A percentile compares a stretch with the other conserved stretches of the same genome.
Conservation (phyloP, 2,888 invertebrate species). For the Diloba caeruleocephala region DNA sequence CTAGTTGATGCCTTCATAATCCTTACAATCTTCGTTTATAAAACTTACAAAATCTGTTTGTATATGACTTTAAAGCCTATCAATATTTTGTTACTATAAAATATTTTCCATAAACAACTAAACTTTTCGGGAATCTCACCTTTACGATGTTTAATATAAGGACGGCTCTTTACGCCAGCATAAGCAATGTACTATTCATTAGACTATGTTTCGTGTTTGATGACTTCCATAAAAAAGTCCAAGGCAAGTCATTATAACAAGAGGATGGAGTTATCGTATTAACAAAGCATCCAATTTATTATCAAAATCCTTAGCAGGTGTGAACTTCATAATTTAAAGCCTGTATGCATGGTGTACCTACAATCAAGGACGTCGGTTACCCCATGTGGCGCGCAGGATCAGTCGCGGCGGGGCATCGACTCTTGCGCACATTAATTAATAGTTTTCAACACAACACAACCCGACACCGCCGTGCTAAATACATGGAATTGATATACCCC, state of each 20-base stretch:
- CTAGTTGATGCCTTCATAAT: too few relatives aligned
- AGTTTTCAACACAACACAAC: constrained; percentile 63
- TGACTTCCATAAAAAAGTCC: too few relatives aligned
- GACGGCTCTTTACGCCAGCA: too few relatives aligned
- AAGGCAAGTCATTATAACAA: not conserved
- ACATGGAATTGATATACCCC: constrained; percentile 63
- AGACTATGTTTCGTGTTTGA: too few relatives aligned
- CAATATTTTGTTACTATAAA: too few relatives aligned
- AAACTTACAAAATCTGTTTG: too few relatives aligned
- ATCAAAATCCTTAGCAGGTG: constrained; percentile 46
- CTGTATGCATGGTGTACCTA: constrained; percentile 57
- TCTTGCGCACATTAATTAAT: constrained; percentile 73
- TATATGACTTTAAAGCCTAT: too few relatives aligned
- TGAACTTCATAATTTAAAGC: constrained; percentile 41
- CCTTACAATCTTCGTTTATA: too few relatives aligned
- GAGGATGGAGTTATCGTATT: constrained; percentile 17
- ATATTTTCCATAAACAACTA: too few relatives aligned
- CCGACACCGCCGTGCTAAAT: constrained; percentile 62
- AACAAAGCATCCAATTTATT: constrained; percentile 30
- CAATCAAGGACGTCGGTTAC: constrained; percentile 60
- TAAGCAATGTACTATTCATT: too few relatives aligned
- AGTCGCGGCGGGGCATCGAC: constrained; percentile 68
- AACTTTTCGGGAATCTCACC: too few relatives aligned
- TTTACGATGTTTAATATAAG: too few relatives aligned
- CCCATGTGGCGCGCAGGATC: constrained; percentile 72